Percentiles rank a stretch among this genome's conserved stretches.
Evolutionary conservation across 2,113 vertebrate genomes (phyloP).

Genomic region (Pimephales promelas): DNA sequence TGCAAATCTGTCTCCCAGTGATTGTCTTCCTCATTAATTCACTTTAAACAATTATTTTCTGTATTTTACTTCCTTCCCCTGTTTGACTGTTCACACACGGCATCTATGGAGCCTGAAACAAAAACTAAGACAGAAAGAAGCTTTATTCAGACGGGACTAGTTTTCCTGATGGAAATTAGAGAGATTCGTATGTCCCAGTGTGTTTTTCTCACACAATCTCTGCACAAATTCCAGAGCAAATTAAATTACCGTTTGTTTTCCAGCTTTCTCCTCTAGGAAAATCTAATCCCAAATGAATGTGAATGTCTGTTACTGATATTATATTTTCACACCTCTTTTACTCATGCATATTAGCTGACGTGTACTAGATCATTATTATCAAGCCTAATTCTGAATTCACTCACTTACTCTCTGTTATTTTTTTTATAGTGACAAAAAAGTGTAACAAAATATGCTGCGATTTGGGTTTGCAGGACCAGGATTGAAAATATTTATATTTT

Average conservation of each 20-base stretch:
- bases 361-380: neutral
- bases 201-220: neutral
- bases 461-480: no score
- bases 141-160: neutral
- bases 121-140: neutral
- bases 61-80: neutral
- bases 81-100: no score
- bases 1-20: neutral
- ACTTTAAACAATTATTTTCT: neutral
- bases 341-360: neutral
- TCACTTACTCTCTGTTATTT: neutral
- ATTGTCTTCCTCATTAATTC: neutral
- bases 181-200: neutral
- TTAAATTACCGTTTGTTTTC: neutral
- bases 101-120: neutral
- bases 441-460: no score
- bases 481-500: no score
- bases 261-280: neutral
- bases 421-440: neutral
- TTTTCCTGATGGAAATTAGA: neutral
- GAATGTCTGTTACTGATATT: neutral
- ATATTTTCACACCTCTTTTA: neutral
- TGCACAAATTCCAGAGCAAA: constrained; percentile 1
- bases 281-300: neutral
- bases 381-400: neutral